A percentile compares a stretch with the other conserved stretches of the same genome.
Evolutionary conservation across 2,113 vertebrate species (phyloP).

Genomic region (Urocynchramus pylzowi): DNA sequence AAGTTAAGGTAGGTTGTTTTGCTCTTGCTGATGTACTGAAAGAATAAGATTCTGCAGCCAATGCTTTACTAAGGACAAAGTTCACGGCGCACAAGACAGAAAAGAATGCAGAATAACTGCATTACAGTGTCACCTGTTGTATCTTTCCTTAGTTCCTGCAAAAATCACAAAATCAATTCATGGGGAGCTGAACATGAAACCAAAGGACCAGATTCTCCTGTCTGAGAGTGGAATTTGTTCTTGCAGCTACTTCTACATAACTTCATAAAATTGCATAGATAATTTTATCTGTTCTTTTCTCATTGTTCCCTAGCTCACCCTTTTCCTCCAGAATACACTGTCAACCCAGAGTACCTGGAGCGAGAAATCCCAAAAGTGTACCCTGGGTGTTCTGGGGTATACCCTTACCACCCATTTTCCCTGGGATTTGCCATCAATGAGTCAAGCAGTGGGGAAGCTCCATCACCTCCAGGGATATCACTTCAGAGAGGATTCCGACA

Average conservation of each 20-base stretch:
- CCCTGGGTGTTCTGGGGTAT: conserved; percentile 52
- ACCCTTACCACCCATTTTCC: conserved; percentile 60
- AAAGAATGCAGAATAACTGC: background rate
- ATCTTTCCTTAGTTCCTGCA: background rate
- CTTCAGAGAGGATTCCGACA: conserved; percentile 64
- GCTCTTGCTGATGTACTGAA: background rate
- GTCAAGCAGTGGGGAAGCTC: conserved; percentile 34
- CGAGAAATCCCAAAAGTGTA: conserved; percentile 68
- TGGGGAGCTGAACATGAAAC: background rate
- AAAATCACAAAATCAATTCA: background rate
- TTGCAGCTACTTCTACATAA: background rate
- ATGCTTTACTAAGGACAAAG: background rate
- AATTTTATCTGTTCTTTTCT: background rate
- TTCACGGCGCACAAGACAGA: background rate
- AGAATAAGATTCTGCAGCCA: background rate
- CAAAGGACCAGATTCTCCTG: background rate
- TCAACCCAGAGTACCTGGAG: conserved; percentile 63
- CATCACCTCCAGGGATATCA: conserved; percentile 29
- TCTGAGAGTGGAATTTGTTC: background rate
- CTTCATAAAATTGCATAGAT: background rate
- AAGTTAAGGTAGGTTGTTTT: background rate
- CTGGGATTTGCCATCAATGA: conserved; percentile 64
- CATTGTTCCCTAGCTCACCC: conserved; percentile 17
- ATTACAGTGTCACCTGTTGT: background rate
- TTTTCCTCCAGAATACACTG: conserved; percentile 31